Evolutionary conservation across 2,113 vertebrate genomes (phyloP).

Genomic region (Melierax canorus): DNA sequence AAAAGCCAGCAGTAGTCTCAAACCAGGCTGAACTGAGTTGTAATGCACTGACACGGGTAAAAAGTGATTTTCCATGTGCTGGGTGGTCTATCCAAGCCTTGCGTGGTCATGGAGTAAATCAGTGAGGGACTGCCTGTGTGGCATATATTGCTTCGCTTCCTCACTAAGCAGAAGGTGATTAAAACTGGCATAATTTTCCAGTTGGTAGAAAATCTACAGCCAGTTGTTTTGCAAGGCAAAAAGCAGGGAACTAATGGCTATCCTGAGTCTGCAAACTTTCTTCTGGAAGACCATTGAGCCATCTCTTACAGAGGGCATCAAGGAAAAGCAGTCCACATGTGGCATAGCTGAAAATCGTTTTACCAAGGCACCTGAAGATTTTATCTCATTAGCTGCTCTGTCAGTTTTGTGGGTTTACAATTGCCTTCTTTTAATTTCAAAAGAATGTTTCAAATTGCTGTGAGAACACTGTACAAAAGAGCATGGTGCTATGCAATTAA

Average conservation of each 20-base stretch:
- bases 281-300: background rate
- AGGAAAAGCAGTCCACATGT: background rate
- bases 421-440: background rate
- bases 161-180: background rate
- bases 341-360: background rate
- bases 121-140: background rate
- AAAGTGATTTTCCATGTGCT: background rate
- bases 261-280: background rate
- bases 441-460: background rate
- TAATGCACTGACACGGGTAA: background rate
- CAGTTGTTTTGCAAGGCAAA: background rate
- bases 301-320: background rate
- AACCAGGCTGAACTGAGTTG: background rate
- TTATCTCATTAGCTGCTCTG: background rate
- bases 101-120: background rate
- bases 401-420: background rate
- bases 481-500: background rate
- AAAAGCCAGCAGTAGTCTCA: background rate
- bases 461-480: background rate
- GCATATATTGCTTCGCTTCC: background rate
- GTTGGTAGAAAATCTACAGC: background rate
- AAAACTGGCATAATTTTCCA: background rate
- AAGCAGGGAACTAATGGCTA: background rate
- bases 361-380: background rate
- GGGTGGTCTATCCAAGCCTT: background rate